Base-by-base conservation (phyloP, 2,797 vertebrate species). In the Spheniscus humboldti region DNA sequence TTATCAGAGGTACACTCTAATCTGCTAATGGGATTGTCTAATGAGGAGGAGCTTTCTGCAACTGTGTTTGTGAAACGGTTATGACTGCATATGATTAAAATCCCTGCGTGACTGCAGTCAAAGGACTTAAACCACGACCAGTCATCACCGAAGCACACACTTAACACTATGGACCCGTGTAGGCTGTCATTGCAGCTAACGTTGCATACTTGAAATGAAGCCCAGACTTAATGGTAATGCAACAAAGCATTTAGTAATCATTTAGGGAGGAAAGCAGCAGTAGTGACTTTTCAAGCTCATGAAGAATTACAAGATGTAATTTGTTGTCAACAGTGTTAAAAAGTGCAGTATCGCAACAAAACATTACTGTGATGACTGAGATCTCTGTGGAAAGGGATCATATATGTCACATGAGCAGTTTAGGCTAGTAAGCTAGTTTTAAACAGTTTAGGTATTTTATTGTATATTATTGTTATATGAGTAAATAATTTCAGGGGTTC, bases 401-500 rank as follows among this genome's bases (percentile, higher is more conserved):
- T 5, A 2, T 9, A 3, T 14, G 30, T 16, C 45, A 19, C 6
- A 6, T 16, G 28, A 43, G 8, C 27, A 47, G 41, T 31, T 60
- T 18, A 39, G 33, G 25, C 22, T 39, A 27, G 18, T 45, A 45
- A 87, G 31, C 6, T 10, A 5, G 11, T n/a, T 88, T 63, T 17
- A 3, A 13, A 35, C 88, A 4, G 5, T 11, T 12, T 0, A 3
- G 9, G 2, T 57, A 13, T 75, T 90, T 59, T 9, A 8, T 25
- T 45, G 8, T 25, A 1, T 33, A 1, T 8, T 60, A 10, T 30
- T 45, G 19, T 57, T 27, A 18, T 0, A 8, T 2, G 11, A 62
- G 48, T 6, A 6, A 82, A 47, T 57, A 1, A 43, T 67, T 68
- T 10, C 27, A 35, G 25, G 13, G n/a, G 12, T 7, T 0, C 9